Conservation (phyloP, 1,140 invertebrate species). For the Drosophila pseudoananassae region DNA sequence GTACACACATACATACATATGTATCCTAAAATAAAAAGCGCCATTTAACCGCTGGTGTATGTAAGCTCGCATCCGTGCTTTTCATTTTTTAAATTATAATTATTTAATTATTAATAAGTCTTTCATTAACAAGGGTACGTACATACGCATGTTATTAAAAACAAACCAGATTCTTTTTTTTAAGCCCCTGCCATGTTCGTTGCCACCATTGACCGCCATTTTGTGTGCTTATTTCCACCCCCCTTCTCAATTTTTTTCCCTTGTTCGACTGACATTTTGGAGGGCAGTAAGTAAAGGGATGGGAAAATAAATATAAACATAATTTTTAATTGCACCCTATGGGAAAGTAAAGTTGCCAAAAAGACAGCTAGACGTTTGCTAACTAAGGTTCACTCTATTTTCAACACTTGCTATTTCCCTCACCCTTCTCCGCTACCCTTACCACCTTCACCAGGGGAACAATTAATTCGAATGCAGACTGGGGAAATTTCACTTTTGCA, state of each 20-base stretch:
- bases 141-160: background rate
- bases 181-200: slow-evolving; percentile 1
- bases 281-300: background rate
- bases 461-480: slow-evolving; percentile 36
- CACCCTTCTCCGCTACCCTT: background rate
- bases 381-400: background rate
- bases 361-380: slow-evolving; percentile 44
- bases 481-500: slow-evolving; percentile 28
- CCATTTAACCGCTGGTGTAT: no score
- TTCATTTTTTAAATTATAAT: background rate
- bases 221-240: slow-evolving; percentile 34
- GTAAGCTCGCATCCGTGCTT: no score
- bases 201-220: slow-evolving; percentile 45
- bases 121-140: background rate
- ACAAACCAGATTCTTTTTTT: background rate
- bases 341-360: slow-evolving; percentile 53
- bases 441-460: slow-evolving; percentile 20
- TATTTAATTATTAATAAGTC: background rate
- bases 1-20: no score
- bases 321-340: slow-evolving; percentile 71
- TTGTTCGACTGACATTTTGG: slow-evolving; percentile 22
- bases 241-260: background rate
- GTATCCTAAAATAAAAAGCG: no score
- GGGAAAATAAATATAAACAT: slow-evolving; percentile 64
- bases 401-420: background rate